Conservation (phyloP, 2,113 vertebrate species). For the Chinchilla lanigera region DNA sequence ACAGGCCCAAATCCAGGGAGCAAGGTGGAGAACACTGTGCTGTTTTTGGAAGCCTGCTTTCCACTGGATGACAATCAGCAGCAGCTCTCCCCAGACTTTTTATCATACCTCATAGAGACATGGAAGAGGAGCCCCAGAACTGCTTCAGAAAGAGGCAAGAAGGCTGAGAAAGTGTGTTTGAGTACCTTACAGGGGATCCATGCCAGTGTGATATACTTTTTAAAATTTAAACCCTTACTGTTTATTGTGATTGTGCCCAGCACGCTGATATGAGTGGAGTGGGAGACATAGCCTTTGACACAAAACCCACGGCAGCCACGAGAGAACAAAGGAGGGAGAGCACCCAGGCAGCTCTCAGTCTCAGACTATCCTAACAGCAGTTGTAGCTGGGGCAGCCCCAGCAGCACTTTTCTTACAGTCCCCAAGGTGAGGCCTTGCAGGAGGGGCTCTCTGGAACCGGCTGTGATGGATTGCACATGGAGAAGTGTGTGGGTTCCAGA, state of each 20-base stretch:
- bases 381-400: neutral
- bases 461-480: neutral
- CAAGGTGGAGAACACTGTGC: neutral
- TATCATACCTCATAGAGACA: neutral
- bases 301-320: neutral
- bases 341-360: neutral
- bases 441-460: neutral
- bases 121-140: neutral
- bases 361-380: neutral
- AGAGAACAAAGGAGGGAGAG: no score
- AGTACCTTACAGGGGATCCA: neutral
- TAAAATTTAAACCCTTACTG: neutral
- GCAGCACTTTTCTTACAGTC: neutral
- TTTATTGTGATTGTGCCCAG: neutral
- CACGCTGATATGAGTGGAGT: neutral
- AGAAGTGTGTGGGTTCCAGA: rapidly evolving
- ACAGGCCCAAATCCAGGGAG: neutral
- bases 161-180: neutral
- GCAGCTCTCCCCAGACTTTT: neutral
- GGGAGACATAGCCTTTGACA: neutral
- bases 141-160: neutral
- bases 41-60: neutral
- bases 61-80: neutral
- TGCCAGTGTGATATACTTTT: neutral
- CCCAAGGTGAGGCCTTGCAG: rapidly evolving